Evolutionary conservation across 2,113 vertebrate species (phyloP).

Genomic region (Psophia crepitans): DNA sequence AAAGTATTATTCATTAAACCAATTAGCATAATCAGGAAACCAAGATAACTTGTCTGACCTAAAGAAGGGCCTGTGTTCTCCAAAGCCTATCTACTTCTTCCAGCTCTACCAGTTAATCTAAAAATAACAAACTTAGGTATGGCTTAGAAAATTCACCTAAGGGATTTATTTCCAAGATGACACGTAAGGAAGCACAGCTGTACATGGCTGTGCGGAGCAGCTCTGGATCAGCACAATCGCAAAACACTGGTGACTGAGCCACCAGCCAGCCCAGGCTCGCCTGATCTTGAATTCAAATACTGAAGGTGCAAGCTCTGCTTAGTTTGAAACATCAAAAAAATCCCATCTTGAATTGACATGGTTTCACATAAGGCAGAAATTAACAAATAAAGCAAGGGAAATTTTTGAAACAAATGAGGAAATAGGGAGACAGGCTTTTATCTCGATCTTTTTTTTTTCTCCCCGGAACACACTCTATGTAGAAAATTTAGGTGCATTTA

Average conservation of each 20-base stretch:
- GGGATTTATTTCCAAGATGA: not conserved
- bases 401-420: not conserved
- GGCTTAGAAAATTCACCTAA: not conserved
- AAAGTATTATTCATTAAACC: not conserved
- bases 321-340: not conserved
- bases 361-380: not conserved
- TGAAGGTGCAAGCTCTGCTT: not conserved
- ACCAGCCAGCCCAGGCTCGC: not conserved
- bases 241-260: not conserved
- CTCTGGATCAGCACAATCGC: not conserved
- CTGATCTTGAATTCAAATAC: not conserved
- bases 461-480: not conserved
- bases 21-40: not conserved
- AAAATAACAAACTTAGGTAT: not conserved
- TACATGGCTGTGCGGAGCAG: not conserved
- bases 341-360: not conserved
- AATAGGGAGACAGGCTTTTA: not conserved
- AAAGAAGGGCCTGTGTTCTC: not conserved
- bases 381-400: not conserved
- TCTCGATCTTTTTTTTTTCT: no score
- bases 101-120: not conserved
- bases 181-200: not conserved
- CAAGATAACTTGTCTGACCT: not conserved
- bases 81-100: not conserved
- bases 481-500: not conserved